Evolutionary conservation across 2,113 vertebrate species (phyloP), one percentile per base, ranked within the genome.

Genomic region (Pomatorhinus ruficollis): DNA sequence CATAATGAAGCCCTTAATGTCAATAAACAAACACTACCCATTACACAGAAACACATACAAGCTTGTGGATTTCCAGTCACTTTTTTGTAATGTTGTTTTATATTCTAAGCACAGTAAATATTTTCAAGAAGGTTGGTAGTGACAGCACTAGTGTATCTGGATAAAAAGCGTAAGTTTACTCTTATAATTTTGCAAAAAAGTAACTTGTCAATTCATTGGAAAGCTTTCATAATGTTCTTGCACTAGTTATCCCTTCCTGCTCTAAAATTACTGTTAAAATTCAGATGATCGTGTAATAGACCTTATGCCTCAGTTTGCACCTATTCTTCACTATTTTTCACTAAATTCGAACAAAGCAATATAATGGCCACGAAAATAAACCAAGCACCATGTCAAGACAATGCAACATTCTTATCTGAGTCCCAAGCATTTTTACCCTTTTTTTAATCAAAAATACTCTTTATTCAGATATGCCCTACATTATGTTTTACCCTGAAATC

Each of bases 301-400:
- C 27, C 11, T 84, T 80, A 33, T 30, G 31, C 33, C 75, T 87
- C 6, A 70, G 17, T 25, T 49, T 52, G 49, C 16, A 63, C 40
- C 59, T 74, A 18, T 78, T 93, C 35, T 69, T 65, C 7, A 84
- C 59, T 74, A 18, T 78, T 93, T n/a, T 69, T 65, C 7, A 84
- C 56, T 82, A 68, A 63, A 89, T 76, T 91, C 94, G 47, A 97
- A 87, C 42, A 92, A 77, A 93, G 71, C 56, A 83, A 78, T 64
- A 63, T 85, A 93, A 96, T 10, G 8, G 94, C 53, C 54, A 86
- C 64, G 71, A 96, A 97, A 96, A 96, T 68, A 96, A 96, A 89
- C 27, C 47, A 90, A 80, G 40, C 57, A 79, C 59, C 83, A 33
- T 53, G 47, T 87, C 24, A 19, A 95, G 54, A 80, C 6, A 92